Evolutionary conservation across 2,888 invertebrate genomes (phyloP).

Genomic region (Sinodicranocentrus sp.): DNA sequence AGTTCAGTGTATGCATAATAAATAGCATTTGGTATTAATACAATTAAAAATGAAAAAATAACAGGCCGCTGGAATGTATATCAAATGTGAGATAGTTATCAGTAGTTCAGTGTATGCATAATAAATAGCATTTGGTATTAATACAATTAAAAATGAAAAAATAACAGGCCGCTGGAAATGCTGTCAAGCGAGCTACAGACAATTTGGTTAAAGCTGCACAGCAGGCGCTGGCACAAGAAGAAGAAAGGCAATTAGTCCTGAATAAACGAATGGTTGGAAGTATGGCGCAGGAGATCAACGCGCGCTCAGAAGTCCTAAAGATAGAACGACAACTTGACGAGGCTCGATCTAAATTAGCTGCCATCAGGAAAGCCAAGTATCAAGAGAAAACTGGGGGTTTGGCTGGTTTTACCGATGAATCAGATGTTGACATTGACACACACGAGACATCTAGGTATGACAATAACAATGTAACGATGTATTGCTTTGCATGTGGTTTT

Average conservation of each 20-base stretch:
- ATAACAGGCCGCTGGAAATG: conserved; percentile 92
- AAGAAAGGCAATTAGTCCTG: conserved; percentile 93
- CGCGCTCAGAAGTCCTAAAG: conserved; percentile 90
- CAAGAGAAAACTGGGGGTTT: conserved; percentile 84
- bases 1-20: conserved; percentile 2
- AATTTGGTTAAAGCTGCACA: conserved; percentile 97
- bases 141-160: neutral
- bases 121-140: neutral
- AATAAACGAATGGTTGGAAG: conserved; percentile 97
- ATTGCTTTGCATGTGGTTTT: too few relatives aligned
- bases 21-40: neutral
- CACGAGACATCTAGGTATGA: conserved; percentile 74
- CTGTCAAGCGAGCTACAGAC: conserved; percentile 98
- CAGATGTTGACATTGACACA: conserved; percentile 72
- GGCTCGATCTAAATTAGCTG: conserved; percentile 92
- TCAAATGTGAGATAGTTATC: too few relatives aligned
- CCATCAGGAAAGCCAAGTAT: conserved; percentile 96
- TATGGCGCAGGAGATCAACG: conserved; percentile 97
- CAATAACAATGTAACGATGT: too few relatives aligned
- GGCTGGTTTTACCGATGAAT: conserved; percentile 72
- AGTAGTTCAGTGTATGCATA: too few relatives aligned
- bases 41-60: neutral
- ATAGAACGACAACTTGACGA: conserved; percentile 97
- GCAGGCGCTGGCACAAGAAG: conserved; percentile 93
- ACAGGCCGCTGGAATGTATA: conserved; percentile 94